Evolutionary conservation across 2,113 vertebrate species (phyloP).

Genomic region (Synodontis membranacea): DNA sequence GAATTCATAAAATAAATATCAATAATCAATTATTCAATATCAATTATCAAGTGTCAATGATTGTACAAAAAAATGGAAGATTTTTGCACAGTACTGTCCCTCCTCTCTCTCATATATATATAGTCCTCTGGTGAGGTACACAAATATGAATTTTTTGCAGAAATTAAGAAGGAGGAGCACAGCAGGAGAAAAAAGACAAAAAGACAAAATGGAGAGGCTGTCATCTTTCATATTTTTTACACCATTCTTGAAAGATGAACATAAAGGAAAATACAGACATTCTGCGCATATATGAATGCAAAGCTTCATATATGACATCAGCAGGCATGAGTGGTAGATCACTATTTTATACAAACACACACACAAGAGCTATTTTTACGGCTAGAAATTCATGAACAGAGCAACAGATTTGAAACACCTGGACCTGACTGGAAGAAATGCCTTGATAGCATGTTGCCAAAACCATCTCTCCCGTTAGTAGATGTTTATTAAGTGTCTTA

Average conservation of each 20-base stretch:
- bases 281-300: background rate
- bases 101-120: too few relatives aligned
- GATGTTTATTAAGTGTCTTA: background rate
- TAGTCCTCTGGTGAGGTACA: background rate
- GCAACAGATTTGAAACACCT: background rate
- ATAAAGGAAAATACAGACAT: background rate
- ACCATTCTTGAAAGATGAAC: conserved; percentile 7
- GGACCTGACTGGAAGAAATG: background rate
- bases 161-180: background rate
- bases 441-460: background rate
- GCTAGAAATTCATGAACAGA: background rate
- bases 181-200: background rate
- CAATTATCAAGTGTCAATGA: too few relatives aligned
- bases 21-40: too few relatives aligned
- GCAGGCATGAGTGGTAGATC: background rate
- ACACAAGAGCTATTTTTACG: background rate
- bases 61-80: too few relatives aligned
- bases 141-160: background rate
- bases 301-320: conserved; percentile 26
- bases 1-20: too few relatives aligned
- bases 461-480: background rate
- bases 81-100: too few relatives aligned
- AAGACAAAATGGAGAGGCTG: background rate
- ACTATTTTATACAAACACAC: background rate
- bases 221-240: conserved; percentile 6